Evolutionary conservation across 2,888 invertebrate genomes (phyloP).

Genomic region (Apamea crenata): DNA sequence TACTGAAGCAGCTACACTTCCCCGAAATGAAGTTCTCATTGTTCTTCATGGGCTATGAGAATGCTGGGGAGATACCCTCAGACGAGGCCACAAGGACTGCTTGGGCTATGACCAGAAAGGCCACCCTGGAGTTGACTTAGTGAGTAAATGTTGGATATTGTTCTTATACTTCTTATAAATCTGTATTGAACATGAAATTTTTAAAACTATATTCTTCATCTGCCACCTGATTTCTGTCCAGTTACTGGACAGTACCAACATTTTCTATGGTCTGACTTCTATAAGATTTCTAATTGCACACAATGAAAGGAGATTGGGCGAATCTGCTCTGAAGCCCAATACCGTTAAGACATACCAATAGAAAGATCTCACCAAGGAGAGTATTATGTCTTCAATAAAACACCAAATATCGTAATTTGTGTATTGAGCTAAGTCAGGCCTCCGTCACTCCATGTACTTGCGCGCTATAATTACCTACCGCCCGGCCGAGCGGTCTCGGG

Average conservation of each 20-base stretch:
- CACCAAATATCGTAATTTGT: too few relatives aligned
- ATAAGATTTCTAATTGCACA: neutral
- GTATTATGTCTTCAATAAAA: too few relatives aligned
- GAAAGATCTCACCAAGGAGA: neutral
- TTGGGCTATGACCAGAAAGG: slow-evolving; percentile 96
- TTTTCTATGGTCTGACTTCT: neutral
- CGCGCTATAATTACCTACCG: too few relatives aligned
- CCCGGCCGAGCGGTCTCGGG: too few relatives aligned
- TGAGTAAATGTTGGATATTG: slow-evolving; percentile 84
- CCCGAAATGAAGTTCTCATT: slow-evolving; percentile 96
- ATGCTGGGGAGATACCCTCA: slow-evolving; percentile 92
- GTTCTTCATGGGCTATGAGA: slow-evolving; percentile 95
- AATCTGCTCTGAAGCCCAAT: neutral
- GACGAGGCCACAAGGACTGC: slow-evolving; percentile 92
- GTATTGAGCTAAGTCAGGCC: too few relatives aligned
- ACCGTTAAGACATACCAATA: neutral
- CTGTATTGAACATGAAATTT: neutral
- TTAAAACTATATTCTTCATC: neutral
- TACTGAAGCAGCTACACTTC: slow-evolving; percentile 97
- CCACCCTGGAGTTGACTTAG: slow-evolving; percentile 98
- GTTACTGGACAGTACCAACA: neutral
- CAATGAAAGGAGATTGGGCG: neutral
- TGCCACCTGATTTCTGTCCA: neutral
- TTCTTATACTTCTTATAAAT: neutral
- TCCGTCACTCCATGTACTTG: too few relatives aligned